Conservation (phyloP, 2,797 vertebrate species). For the Ateles fusciceps region DNA sequence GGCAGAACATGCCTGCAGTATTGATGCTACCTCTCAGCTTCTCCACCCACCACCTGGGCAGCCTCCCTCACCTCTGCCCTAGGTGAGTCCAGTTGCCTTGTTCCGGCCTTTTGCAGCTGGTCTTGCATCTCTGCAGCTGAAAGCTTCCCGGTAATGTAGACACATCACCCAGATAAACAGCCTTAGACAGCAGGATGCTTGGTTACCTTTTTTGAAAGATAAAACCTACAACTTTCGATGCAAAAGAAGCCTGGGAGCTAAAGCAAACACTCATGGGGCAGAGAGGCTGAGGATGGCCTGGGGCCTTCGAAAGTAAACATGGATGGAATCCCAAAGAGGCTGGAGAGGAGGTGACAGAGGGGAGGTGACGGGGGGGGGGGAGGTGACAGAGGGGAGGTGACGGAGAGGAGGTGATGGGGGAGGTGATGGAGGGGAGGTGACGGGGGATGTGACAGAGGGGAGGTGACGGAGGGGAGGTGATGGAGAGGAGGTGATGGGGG, state of each 20-base stretch:
- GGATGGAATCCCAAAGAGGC: neutral
- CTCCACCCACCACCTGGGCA: neutral
- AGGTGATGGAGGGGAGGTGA: no score
- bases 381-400: no score
- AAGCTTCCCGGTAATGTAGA: fast-evolving
- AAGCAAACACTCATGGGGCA: fast-evolving
- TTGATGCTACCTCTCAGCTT: fast-evolving
- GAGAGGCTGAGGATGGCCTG: neutral
- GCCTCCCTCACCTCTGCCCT: neutral
- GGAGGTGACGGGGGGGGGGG: no score
- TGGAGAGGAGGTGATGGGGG: fast-evolving
- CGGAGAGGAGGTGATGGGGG: no score
- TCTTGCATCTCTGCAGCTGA: neutral
- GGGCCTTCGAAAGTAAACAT: no score
- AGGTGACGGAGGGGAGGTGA: no score
- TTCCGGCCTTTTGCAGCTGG: neutral
- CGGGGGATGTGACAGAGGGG: no score
- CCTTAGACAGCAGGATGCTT: fast-evolving
- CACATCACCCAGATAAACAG: fast-evolving
- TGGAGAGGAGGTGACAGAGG: neutral
- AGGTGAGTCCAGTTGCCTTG: neutral
- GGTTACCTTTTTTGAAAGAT: neutral
- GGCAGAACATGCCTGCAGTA: fast-evolving
- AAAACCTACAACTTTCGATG: no score
- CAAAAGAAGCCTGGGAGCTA: neutral